phyloP scores from a whole-genome alignment of 2,888 invertebrate genomes.

The Amphipoea oculea region DNA sequence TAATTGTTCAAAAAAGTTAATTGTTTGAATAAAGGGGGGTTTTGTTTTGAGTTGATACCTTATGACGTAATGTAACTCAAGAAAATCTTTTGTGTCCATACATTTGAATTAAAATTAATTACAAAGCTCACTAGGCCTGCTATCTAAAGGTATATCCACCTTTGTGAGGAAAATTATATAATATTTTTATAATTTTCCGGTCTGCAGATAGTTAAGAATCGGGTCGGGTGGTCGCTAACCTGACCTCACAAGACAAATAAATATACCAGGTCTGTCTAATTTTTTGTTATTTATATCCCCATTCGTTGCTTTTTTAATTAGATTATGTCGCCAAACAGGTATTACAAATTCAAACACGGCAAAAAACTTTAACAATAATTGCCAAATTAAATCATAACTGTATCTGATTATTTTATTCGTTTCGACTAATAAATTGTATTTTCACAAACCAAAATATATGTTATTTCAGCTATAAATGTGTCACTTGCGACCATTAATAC shows the following conservation, averaged over 20 bases:
- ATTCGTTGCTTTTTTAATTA: conserved; percentile 46
- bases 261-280: conserved; percentile 25
- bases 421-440: conserved; percentile 48
- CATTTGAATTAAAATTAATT: neutral
- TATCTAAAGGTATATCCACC: neutral
- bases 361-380: conserved; percentile 46
- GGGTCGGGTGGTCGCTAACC: conserved; percentile 1
- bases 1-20: conserved; percentile 40
- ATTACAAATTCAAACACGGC: conserved; percentile 28
- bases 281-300: conserved; percentile 29
- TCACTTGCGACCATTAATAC: conserved; percentile 57
- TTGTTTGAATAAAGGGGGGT: neutral
- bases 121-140: neutral
- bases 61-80: neutral
- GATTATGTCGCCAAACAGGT: conserved; percentile 54
- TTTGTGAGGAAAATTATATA: neutral
- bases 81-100: neutral
- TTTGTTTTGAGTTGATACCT: neutral
- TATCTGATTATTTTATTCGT: conserved; percentile 44
- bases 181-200: too few relatives aligned
- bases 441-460: conserved; percentile 39
- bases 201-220: conserved; percentile 5
- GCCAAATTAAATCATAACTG: conserved; percentile 63
- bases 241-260: conserved; percentile 14
- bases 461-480: conserved; percentile 63